Conservation (phyloP, 2,113 vertebrate species). For the Corvus cornix region DNA sequence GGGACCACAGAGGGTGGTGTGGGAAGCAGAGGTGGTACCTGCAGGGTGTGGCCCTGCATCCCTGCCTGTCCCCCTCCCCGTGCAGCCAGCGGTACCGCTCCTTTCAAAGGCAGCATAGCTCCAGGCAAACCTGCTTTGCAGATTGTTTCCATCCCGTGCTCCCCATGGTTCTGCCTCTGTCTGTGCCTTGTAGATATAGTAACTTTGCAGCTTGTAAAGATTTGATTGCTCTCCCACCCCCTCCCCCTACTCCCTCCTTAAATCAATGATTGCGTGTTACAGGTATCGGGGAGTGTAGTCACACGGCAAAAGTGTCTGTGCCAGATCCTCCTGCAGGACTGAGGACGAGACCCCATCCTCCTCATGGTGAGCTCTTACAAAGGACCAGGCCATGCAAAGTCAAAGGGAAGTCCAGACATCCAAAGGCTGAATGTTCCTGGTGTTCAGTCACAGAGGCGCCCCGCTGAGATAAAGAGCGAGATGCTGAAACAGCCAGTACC, state of each 20-base stretch:
- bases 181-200: constrained; percentile 49
- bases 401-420: neutral
- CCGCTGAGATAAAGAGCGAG: neutral
- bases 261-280: neutral
- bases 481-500: neutral
- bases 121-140: constrained; percentile 42
- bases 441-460: neutral
- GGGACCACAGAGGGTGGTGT: neutral
- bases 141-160: constrained; percentile 36
- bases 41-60: neutral
- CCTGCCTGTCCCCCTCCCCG: neutral
- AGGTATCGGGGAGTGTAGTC: fast-evolving
- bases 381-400: neutral
- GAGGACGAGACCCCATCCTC: neutral
- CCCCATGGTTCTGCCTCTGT: constrained; percentile 41
- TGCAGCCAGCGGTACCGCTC: fast-evolving
- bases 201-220: constrained; percentile 56
- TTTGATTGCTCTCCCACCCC: neutral
- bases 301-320: neutral
- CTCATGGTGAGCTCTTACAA: neutral
- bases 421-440: neutral
- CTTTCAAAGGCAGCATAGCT: constrained; percentile 21
- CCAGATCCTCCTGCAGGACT: neutral
- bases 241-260: neutral
- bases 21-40: neutral